Percentiles rank a stretch among this genome's conserved stretches.
Evolutionary conservation across 2,888 invertebrate genomes (phyloP).

Genomic region (Mylabris sibirica): DNA sequence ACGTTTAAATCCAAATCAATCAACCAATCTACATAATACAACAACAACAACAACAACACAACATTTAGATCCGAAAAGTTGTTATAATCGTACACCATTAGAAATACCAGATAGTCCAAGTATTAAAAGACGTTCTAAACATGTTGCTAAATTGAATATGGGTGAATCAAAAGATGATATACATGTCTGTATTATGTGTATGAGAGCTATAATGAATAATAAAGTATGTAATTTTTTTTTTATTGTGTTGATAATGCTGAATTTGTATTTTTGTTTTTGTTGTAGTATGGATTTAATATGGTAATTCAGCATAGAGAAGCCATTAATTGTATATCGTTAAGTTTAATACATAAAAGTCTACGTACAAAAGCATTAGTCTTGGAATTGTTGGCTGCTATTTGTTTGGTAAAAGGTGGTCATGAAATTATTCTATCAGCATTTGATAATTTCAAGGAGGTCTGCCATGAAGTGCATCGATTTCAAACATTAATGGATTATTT

Average conservation of each 20-base stretch:
- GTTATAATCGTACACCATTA: conserved; percentile 63
- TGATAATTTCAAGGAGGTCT: conserved; percentile 96
- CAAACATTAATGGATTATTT: conserved; percentile 98
- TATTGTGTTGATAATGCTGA: conserved; percentile 15
- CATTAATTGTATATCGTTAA: conserved; percentile 97
- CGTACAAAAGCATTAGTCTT: conserved; percentile 97
- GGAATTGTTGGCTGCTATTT: conserved; percentile 97
- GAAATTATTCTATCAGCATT: conserved; percentile 97
- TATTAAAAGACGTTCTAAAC: conserved; percentile 78
- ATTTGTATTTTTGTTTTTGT: conserved; percentile 40
- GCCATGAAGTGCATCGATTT: conserved; percentile 86
- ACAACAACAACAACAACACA: conserved; percentile 34
- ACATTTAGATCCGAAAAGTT: conserved; percentile 51
- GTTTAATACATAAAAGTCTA: conserved; percentile 94
- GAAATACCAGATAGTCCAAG: conserved; percentile 73
- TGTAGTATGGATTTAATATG: conserved; percentile 97
- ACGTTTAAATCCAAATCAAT: conserved; percentile 66
- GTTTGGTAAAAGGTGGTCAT: conserved; percentile 98
- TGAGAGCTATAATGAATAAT: conserved; percentile 99
- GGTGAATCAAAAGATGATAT: conserved; percentile 97
- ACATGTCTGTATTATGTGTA: conserved; percentile 98
- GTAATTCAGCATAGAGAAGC: conserved; percentile 98
- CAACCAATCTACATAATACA: conserved; percentile 50
- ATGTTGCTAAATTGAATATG: conserved; percentile 90
- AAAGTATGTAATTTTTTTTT: conserved; percentile 68